Conservation (phyloP, 2,888 invertebrate species). For the Cerastis leucographa region DNA sequence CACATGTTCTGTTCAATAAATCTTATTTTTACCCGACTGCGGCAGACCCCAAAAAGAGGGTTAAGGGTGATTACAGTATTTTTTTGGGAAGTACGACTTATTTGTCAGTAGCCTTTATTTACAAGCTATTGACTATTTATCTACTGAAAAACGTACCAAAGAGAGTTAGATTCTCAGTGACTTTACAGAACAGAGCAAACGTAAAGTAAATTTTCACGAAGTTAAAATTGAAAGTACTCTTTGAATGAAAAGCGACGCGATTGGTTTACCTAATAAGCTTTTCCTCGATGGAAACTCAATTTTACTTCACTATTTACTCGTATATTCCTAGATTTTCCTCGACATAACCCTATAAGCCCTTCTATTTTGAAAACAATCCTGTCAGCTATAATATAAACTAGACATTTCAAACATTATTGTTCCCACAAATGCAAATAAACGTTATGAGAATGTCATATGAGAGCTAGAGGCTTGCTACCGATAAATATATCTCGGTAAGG, state of each 20-base stretch:
- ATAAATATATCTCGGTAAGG: constrained; percentile 56
- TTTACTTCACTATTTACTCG: neutral
- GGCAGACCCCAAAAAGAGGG: neutral
- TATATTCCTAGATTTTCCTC: neutral
- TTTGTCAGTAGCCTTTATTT: neutral
- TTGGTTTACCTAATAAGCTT: neutral
- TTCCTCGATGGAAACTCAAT: neutral
- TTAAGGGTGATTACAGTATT: no score
- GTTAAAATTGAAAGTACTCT: neutral
- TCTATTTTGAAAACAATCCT: constrained; percentile 23
- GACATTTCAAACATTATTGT: constrained; percentile 44
- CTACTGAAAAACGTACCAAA: no score
- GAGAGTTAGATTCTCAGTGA: neutral
- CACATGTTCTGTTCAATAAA: neutral
- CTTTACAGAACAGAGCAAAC: neutral
- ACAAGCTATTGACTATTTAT: neutral
- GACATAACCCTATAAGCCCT: neutral
- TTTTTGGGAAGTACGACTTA: neutral
- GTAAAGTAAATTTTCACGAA: neutral
- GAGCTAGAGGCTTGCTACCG: constrained; percentile 33
- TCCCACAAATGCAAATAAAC: constrained; percentile 59
- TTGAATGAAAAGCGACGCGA: neutral
- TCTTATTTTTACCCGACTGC: neutral
- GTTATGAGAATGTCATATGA: constrained; percentile 64
- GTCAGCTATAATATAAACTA: constrained; percentile 28